phyloP scores from a whole-genome alignment of 2,113 vertebrate genomes.

The Oxyruncus cristatus region DNA sequence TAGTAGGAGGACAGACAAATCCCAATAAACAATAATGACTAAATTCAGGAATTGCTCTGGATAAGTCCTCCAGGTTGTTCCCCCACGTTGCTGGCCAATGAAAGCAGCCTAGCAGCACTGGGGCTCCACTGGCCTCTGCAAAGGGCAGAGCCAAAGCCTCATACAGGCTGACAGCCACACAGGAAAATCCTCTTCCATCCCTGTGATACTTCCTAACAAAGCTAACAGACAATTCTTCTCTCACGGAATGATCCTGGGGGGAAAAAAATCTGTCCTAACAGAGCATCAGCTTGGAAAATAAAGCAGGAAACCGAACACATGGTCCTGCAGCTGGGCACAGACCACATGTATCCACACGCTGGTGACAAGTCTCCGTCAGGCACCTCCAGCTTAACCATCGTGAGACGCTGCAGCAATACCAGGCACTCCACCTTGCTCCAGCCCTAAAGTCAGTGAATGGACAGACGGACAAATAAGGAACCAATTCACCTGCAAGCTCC shows the following conservation, averaged over 20 bases:
- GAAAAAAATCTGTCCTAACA: neutral
- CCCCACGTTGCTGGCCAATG: too few relatives aligned
- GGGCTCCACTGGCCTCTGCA: neutral
- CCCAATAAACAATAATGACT: neutral
- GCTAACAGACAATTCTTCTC: neutral
- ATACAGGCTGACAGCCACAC: neutral
- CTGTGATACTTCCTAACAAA: neutral
- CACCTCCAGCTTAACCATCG: neutral
- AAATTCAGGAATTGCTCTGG: neutral
- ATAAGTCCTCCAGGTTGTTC: neutral
- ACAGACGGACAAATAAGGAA: neutral
- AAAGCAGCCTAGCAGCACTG: neutral
- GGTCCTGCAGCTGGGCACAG: neutral
- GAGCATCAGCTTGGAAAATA: neutral
- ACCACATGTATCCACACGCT: rapidly evolving
- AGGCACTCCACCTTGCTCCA: neutral
- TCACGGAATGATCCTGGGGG: neutral
- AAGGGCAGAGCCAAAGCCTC: neutral
- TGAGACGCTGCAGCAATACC: neutral
- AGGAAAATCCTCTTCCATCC: neutral
- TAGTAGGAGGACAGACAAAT: neutral
- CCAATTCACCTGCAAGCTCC: neutral
- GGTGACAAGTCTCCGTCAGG: neutral
- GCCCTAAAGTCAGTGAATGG: neutral
- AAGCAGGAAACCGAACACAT: neutral